Evolutionary conservation across 2,113 vertebrate genomes (phyloP).

Genomic region (Steatornis caripensis): DNA sequence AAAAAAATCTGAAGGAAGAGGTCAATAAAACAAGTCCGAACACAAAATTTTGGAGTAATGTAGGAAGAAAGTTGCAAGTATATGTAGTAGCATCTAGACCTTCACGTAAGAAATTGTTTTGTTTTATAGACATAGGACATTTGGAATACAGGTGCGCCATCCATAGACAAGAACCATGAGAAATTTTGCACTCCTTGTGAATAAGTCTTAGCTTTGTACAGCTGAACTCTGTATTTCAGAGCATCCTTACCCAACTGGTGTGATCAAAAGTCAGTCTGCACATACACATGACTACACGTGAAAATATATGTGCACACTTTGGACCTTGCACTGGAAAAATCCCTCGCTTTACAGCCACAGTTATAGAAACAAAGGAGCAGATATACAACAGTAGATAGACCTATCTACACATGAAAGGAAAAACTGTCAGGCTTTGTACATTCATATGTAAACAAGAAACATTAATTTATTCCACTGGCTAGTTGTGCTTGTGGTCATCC

Average conservation of each 20-base stretch:
- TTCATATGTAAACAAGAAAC: slow-evolving; percentile 61
- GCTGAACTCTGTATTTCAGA: not conserved
- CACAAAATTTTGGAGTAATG: not conserved
- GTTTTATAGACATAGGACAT: not conserved
- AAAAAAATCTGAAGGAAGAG: not conserved
- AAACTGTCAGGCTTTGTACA: not conserved
- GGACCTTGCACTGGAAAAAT: not conserved
- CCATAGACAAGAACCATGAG: not conserved
- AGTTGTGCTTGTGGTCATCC: slow-evolving; percentile 60
- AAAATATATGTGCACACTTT: not conserved
- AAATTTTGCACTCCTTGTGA: not conserved
- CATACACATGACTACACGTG: not conserved
- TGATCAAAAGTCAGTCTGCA: not conserved
- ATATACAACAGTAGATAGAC: not conserved
- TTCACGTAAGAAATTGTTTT: not conserved
- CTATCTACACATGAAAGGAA: not conserved
- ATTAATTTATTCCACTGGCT: slow-evolving; percentile 65
- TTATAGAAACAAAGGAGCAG: not conserved
- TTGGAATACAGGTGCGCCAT: not conserved
- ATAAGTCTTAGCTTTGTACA: not conserved
- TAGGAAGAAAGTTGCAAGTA: not conserved
- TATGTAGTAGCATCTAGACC: not conserved
- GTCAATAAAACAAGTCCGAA: not conserved
- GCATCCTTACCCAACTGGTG: not conserved
- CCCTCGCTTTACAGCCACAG: not conserved